phyloP scores from a whole-genome alignment of 2,113 vertebrate genomes.

The Xenotilapia flavipinnis region DNA sequence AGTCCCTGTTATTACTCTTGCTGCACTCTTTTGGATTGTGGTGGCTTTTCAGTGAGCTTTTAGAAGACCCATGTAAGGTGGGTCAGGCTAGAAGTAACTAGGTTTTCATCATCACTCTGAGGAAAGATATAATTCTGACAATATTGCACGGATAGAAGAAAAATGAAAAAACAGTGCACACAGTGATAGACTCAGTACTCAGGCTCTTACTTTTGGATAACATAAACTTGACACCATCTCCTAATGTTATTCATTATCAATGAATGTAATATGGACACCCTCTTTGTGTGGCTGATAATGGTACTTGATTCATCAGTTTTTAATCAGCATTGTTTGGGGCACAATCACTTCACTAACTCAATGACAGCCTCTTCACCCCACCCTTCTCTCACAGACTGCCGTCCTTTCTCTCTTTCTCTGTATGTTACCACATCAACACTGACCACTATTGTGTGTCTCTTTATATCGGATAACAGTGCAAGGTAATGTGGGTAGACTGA shows the following conservation, averaged over 20 bases:
- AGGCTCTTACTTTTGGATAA: neutral
- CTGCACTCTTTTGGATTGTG: neutral
- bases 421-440: conserved; percentile 40
- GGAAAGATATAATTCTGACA: neutral
- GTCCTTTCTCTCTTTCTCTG: conserved; percentile 9
- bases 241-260: neutral
- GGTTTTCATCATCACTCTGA: neutral
- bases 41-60: neutral
- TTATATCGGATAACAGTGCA: conserved; percentile 49
- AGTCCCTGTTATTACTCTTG: neutral
- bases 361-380: neutral
- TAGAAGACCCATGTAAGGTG: neutral
- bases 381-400: neutral
- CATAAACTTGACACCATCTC: neutral
- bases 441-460: conserved; percentile 43
- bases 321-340: conserved; percentile 33
- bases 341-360: conserved; percentile 21
- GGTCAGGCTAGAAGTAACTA: neutral
- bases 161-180: neutral
- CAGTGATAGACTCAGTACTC: neutral
- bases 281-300: neutral
- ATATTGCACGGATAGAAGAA: neutral
- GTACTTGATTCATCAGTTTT: conserved; percentile 37
- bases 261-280: neutral
- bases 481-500: conserved; percentile 45